Evolutionary conservation across 2,113 vertebrate genomes (phyloP), one percentile per base, ranked within the genome.

Genomic region (Athene cunicularia): DNA sequence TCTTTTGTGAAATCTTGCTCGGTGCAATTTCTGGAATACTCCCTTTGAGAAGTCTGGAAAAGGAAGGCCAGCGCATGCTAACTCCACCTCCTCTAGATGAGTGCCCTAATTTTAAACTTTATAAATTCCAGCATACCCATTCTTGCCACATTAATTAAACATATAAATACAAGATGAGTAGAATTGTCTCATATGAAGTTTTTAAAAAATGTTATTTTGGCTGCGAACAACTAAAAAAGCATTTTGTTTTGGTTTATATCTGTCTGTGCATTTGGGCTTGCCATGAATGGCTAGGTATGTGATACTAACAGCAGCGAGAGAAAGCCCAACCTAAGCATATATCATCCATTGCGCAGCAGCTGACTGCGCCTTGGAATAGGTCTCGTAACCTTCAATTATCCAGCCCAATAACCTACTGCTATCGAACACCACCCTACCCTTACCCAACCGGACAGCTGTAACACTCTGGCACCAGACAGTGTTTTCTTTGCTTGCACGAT

Each of bases 401-500:
- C 74, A 93, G 84, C 13, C 87, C 91, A 97, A 94, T 83, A 80
- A 94, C 73, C 77, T 33, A 26, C 9, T 6, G 82, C 88, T 90
- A 90, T 95, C 95, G 63, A 74, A 66, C 58, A 85, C 83, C 86
- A 89, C 94, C 91, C 91, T 16, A 52, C 47, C 74, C 72, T 97
- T 89, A 80, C 27, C 4, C 88, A 93, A 94, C 20, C 63, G 52
- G 70, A 55, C 89, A 85, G 84, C 84, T 80, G 70, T 26, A 93
- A 90, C 52, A 33, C 92, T 74, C 68, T 89, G 86, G 93, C 96
- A 95, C 66, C 86, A 89, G 24, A 8, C 62, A 82, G 16, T 12
- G 56, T 67, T 95, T 95, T 96, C 77, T 90, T 97, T 97, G 86
- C 91, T 94, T 88, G 62, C 59, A 20, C 76, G 81, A 66, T 80